Conservation (phyloP, 2,797 vertebrate species). For the Pantherophis alleghaniensis region DNA sequence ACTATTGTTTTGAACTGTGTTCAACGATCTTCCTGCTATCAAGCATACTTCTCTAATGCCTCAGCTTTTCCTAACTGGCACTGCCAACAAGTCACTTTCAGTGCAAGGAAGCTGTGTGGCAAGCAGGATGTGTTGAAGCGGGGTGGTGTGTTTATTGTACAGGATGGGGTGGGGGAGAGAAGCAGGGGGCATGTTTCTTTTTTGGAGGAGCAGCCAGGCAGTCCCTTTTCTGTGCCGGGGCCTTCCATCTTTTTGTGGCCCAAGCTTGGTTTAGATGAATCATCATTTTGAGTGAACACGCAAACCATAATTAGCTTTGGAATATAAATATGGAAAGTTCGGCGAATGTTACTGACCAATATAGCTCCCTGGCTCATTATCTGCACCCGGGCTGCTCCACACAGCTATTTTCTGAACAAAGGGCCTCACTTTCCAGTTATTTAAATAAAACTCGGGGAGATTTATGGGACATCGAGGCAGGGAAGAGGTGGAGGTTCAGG, state of each 20-base stretch:
- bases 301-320: constrained; percentile 44
- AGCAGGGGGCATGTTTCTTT: neutral
- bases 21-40: neutral
- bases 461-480: constrained; percentile 28
- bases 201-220: neutral
- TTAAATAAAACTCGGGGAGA: constrained; percentile 34
- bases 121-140: constrained; percentile 1
- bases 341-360: constrained; percentile 46
- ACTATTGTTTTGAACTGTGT: neutral
- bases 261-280: constrained; percentile 41
- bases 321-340: constrained; percentile 52
- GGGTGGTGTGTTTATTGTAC: neutral
- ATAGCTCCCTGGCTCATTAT: constrained; percentile 45
- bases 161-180: neutral
- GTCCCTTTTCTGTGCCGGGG: constrained; percentile 22
- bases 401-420: constrained; percentile 50
- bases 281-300: constrained; percentile 39
- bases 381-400: constrained; percentile 38
- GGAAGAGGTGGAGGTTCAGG: neutral
- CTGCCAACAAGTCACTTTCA: neutral
- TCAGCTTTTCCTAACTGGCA: neutral
- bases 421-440: constrained; percentile 43
- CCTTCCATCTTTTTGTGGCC: constrained; percentile 37
- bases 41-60: neutral
- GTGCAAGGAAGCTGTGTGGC: constrained; percentile 5